Conservation (phyloP, 1,140 invertebrate genomes). For the Stegodyphus dumicola region DNA sequence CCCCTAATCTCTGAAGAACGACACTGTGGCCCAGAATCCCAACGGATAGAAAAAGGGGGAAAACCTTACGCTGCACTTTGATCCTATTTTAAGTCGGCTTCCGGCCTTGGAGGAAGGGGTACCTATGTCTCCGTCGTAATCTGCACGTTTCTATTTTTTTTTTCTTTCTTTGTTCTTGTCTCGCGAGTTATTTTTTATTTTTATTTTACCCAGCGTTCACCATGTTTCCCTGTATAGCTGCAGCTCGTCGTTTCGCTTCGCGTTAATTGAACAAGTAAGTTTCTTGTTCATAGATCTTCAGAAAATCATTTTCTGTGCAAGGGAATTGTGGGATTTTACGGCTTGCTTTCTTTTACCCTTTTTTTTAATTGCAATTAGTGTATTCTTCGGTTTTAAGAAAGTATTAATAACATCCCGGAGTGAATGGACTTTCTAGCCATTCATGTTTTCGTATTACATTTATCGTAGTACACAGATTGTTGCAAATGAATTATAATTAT, state of each 20-base stretch:
- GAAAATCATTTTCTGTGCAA: not conserved
- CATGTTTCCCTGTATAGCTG: not conserved
- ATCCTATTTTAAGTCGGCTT: slow-evolving; percentile 36
- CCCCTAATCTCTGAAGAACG: not conserved
- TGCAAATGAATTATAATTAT: no score
- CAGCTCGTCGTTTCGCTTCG: not conserved
- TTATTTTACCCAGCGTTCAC: not conserved
- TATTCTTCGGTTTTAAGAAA: not conserved
- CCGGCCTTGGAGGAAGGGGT: slow-evolving; percentile 35
- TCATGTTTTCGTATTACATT: no score
- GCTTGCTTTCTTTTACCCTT: no score
- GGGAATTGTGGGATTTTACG: no score
- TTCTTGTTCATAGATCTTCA: not conserved
- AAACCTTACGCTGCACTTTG: slow-evolving; percentile 40
- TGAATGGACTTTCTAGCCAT: not conserved
- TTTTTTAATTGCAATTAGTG: no score
- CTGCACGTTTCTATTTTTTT: slow-evolving; percentile 7
- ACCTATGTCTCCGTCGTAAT: not conserved
- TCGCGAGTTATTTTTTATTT: not conserved
- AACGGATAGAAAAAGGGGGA: not conserved
- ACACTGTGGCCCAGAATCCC: slow-evolving; percentile 39
- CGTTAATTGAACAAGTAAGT: not conserved
- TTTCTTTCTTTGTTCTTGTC: not conserved
- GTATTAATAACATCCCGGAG: not conserved
- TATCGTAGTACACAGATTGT: no score